phyloP scores from a whole-genome alignment of 2,888 invertebrate species.

The Drosophila pegasa region DNA sequence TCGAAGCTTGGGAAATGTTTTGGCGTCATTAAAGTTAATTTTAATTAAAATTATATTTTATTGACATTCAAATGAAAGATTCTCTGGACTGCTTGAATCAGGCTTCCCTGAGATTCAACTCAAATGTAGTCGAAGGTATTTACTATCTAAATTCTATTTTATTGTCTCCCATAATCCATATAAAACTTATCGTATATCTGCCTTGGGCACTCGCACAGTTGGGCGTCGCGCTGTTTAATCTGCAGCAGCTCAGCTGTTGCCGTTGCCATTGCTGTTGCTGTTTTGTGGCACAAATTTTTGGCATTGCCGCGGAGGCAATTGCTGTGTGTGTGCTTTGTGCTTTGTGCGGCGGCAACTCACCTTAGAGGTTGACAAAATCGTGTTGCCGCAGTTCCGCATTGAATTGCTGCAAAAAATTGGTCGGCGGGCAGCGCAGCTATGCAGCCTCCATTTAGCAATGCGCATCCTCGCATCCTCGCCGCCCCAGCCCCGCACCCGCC shows the following conservation, averaged over 20 bases:
- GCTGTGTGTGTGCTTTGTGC: constrained; percentile 10
- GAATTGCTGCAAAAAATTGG: constrained; percentile 64
- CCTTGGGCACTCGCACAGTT: constrained; percentile 39
- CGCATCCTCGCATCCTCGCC: constrained; percentile 32
- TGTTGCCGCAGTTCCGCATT: constrained; percentile 73
- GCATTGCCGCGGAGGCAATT: constrained; percentile 62
- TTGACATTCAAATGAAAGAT: too few relatives aligned
- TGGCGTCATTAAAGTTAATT: background rate
- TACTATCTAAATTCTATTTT: background rate
- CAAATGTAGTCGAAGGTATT: background rate
- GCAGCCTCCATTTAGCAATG: constrained; percentile 37
- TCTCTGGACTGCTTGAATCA: too few relatives aligned
- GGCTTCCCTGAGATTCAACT: too few relatives aligned
- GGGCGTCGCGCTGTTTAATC: constrained; percentile 51
- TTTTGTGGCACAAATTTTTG: constrained; percentile 70
- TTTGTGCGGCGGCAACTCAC: constrained; percentile 52
- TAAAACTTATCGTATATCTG: constrained; percentile 19
- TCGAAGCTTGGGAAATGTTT: background rate
- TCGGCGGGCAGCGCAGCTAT: constrained; percentile 64
- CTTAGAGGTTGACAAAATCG: constrained; percentile 79
- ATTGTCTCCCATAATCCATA: constrained; percentile 23
- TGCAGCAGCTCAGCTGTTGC: constrained; percentile 37
- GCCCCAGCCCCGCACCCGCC: background rate
- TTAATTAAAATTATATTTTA: background rate
- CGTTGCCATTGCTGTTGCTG: constrained; percentile 42